A percentile compares a stretch with the other conserved stretches of the same genome.
Conservation (phyloP, 2,797 vertebrate species). For the Zonotrichia albicollis region DNA sequence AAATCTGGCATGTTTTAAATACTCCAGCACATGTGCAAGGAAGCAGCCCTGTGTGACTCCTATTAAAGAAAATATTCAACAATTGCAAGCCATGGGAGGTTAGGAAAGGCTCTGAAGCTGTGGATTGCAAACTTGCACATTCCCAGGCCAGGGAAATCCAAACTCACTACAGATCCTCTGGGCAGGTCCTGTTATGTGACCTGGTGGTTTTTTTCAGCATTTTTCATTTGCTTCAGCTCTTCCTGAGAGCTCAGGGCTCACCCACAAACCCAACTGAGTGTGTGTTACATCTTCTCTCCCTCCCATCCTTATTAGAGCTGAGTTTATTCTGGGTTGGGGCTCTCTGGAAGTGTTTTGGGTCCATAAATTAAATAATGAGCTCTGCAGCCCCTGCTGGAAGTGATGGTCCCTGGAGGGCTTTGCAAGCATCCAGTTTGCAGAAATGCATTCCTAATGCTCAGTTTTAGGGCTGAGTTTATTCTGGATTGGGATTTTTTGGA, state of each 20-base stretch:
- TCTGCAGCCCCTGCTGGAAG: too few species aligned
- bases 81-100: neutral
- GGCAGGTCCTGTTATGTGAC: neutral
- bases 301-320: neutral
- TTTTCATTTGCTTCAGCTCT: neutral
- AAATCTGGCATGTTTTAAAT: neutral
- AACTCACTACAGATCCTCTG: neutral
- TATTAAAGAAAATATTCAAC: neutral
- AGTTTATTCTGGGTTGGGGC: too few species aligned
- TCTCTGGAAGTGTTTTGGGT: too few species aligned
- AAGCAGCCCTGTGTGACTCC: neutral
- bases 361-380: too few species aligned
- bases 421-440: too few species aligned
- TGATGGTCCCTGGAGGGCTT: too few species aligned
- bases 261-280: rapidly evolving
- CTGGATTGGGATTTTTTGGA: neutral
- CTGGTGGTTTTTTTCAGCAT: neutral
- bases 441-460: too few species aligned
- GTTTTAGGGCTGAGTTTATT: neutral
- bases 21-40: neutral
- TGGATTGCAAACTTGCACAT: neutral
- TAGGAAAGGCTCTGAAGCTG: neutral
- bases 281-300: neutral
- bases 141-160: neutral
- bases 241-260: neutral